A percentile compares a stretch with the other conserved stretches of the same genome.
These are phyloP conservation scores for Brienomyrus brachyistius DNA, from an alignment of 2,113 vertebrate species.

Conservation along the genomic window DNA sequence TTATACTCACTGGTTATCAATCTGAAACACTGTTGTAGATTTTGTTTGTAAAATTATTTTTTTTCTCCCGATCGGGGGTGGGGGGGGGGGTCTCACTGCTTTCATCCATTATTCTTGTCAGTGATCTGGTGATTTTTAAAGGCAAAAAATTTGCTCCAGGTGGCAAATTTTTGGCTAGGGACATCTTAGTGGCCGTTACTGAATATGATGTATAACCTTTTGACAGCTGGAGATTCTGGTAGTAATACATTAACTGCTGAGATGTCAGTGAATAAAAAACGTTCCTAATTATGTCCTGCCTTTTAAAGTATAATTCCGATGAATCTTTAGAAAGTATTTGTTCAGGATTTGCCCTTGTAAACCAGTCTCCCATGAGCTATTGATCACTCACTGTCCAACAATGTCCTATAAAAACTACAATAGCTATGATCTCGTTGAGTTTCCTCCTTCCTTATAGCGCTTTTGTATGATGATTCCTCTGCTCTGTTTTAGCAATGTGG, in stretches of 20 bases:
- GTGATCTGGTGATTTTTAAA: not conserved
- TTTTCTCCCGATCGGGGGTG: too few species aligned
- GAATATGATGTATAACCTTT: not conserved
- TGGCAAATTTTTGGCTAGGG: not conserved
- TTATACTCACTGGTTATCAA: too few species aligned
- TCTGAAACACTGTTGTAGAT: too few species aligned
- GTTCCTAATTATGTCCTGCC: not conserved
- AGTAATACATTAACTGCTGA: not conserved
- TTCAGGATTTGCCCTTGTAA: not conserved
- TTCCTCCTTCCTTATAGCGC: constrained; percentile 5
- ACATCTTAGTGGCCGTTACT: not conserved
- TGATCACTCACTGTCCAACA: constrained; percentile 18
- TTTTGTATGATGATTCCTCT: constrained; percentile 22
- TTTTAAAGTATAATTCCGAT: not conserved
- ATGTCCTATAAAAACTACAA: constrained; percentile 12
- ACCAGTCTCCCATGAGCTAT: constrained; percentile 25
- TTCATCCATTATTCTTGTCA: not conserved
- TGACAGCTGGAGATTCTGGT: not conserved
- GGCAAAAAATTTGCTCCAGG: not conserved
- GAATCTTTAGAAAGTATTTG: not conserved
- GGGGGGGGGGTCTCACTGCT: too few species aligned
- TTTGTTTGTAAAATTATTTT: too few species aligned
- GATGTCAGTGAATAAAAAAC: not conserved
- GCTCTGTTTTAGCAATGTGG: constrained; percentile 15
- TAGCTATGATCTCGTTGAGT: not conserved